Evolutionary conservation across 1,140 invertebrate genomes (phyloP).

Genomic region (Pogonomyrmex barbatus): DNA sequence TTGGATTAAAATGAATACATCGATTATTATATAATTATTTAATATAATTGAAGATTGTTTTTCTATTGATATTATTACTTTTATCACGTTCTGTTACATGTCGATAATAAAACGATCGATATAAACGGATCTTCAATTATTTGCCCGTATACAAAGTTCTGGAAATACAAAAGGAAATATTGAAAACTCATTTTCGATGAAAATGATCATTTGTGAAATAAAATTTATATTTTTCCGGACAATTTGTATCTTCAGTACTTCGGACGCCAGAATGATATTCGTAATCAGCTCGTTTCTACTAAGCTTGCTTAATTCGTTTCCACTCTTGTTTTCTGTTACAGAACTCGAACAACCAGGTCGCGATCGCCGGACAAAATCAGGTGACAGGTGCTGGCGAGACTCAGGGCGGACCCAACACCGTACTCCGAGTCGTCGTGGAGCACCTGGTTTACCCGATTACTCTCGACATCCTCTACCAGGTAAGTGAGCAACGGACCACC

Average conservation of each 20-base stretch:
- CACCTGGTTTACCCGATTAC: conserved; percentile 99
- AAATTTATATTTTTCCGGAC: background rate
- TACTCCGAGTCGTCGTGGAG: conserved; percentile 98
- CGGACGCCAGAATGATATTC: background rate
- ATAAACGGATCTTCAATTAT: conserved; percentile 10
- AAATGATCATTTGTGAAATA: background rate
- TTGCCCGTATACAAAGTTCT: background rate
- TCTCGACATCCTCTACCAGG: conserved; percentile 97
- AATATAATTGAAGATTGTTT: conserved; percentile 16
- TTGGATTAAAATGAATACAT: background rate
- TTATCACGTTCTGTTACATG: background rate
- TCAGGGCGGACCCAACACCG: conserved; percentile 97
- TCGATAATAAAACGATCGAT: background rate
- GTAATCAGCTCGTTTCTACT: background rate
- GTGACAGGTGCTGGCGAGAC: conserved; percentile 89
- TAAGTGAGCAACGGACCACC: conserved; percentile 81
- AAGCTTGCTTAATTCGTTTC: conserved; percentile 43
- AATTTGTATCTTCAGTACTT: conserved; percentile 26
- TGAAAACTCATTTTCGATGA: background rate
- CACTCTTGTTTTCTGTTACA: conserved; percentile 83
- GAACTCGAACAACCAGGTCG: conserved; percentile 92
- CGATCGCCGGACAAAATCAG: conserved; percentile 91
- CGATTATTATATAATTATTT: background rate
- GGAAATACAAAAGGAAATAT: background rate
- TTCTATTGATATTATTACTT: background rate